Conservation (phyloP, 1,140 invertebrate species). For the Pemphigus obesinymphae region DNA sequence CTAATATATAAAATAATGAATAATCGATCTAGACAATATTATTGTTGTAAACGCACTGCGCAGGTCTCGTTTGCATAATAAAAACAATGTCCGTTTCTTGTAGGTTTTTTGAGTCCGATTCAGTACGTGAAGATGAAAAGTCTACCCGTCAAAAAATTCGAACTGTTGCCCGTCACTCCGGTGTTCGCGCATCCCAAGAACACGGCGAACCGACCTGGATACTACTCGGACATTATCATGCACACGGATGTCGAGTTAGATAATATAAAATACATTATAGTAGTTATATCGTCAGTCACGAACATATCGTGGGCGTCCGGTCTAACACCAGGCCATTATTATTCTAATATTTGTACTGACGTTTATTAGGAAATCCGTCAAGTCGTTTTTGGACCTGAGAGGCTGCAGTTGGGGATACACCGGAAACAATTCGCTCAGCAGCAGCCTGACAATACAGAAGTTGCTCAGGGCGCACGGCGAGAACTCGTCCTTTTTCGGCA, state of each 20-base stretch:
- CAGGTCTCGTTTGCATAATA: too few relatives aligned
- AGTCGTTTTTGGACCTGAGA: conserved; percentile 57
- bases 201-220: conserved; percentile 53
- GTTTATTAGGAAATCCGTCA: conserved; percentile 56
- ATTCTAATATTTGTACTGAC: too few relatives aligned
- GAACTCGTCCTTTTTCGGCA: conserved; percentile 61
- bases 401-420: conserved; percentile 59
- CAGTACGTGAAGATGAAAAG: conserved; percentile 52
- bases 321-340: too few relatives aligned
- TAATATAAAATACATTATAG: too few relatives aligned
- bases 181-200: conserved; percentile 58
- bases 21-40: too few relatives aligned
- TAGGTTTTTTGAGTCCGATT: conserved; percentile 59
- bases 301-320: too few relatives aligned
- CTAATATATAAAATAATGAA: too few relatives aligned
- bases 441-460: conserved; percentile 55
- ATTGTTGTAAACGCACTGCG: too few relatives aligned
- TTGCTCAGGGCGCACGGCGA: conserved; percentile 58
- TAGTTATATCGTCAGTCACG: too few relatives aligned
- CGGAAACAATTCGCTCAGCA: conserved; percentile 55
- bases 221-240: conserved; percentile 60
- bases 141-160: conserved; percentile 50
- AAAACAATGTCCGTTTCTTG: too few relatives aligned
- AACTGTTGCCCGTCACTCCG: conserved; percentile 57
- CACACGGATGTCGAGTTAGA: conserved; percentile 51